Evolutionary conservation across 2,888 invertebrate genomes (phyloP).

Genomic region (Neria commutata): DNA sequence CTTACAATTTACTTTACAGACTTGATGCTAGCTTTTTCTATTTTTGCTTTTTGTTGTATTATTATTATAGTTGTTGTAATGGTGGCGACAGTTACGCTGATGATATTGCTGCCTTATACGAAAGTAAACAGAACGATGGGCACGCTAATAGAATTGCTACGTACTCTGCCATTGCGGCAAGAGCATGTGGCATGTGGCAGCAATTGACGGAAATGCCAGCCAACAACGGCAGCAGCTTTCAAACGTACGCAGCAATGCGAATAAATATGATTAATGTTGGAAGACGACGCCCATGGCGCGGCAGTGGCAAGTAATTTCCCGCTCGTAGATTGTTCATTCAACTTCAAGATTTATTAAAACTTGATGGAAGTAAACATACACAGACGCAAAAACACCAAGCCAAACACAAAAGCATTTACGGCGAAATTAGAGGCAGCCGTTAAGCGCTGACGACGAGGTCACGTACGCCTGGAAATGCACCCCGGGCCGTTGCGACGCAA

Average conservation of each 20-base stretch:
- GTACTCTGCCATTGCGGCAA: slow-evolving; percentile 33
- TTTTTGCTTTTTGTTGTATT: no score
- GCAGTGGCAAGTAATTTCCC: slow-evolving; percentile 27
- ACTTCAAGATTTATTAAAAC: slow-evolving; percentile 29
- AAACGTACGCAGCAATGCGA: slow-evolving; percentile 32
- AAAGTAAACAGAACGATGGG: neutral
- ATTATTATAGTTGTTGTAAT: slow-evolving; percentile 46
- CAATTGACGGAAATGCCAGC: slow-evolving; percentile 43
- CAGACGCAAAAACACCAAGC: neutral
- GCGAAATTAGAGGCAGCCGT: neutral
- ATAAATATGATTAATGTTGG: slow-evolving; percentile 58
- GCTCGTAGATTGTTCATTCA: slow-evolving; percentile 36
- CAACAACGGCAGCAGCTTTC: slow-evolving; percentile 19
- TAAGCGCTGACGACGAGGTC: neutral
- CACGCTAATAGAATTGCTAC: neutral
- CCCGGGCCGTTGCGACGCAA: slow-evolving; percentile 13
- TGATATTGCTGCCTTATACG: neutral
- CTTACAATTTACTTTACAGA: slow-evolving; percentile 51
- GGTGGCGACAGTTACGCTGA: slow-evolving; percentile 24
- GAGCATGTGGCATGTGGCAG: slow-evolving; percentile 24
- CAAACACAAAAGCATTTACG: neutral
- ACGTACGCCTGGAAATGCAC: slow-evolving; percentile 8
- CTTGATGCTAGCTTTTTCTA: slow-evolving; percentile 49
- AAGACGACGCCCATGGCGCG: no score
- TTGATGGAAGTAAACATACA: slow-evolving; percentile 11